Percentiles rank a stretch among this genome's conserved stretches.
These are phyloP conservation scores for Candidula unifasciata DNA, from an alignment of 2,888 invertebrate genomes.

Conservation along the genomic window DNA sequence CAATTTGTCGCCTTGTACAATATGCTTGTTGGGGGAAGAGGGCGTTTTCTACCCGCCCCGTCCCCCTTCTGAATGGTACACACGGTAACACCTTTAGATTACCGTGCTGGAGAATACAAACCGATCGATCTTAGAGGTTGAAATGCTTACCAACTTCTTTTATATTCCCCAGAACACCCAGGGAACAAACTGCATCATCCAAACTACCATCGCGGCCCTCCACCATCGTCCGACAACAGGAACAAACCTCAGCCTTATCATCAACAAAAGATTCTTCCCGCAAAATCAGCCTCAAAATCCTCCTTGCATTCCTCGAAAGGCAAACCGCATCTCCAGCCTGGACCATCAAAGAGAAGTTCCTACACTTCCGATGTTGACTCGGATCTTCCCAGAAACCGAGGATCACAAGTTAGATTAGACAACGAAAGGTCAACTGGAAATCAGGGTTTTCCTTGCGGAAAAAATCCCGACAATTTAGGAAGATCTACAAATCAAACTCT, in stretches of 20 bases:
- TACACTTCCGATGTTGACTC: conserved; percentile 32
- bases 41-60: no score
- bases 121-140: no score
- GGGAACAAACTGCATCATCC: conserved; percentile 12
- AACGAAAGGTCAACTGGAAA: not conserved
- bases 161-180: conserved; percentile 17
- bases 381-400: conserved; percentile 34
- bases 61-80: no score
- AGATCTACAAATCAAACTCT: not conserved
- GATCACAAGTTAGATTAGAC: conserved; percentile 17
- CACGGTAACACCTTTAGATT: no score
- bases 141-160: no score
- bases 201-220: not conserved
- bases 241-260: conserved; percentile 6
- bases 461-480: not conserved
- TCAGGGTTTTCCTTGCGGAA: not conserved
- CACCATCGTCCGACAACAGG: not conserved
- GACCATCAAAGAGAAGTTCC: not conserved
- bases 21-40: no score
- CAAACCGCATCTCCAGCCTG: not conserved
- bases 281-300: not conserved
- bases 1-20: no score
- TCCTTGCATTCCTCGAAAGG: not conserved
- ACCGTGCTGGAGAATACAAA: no score
- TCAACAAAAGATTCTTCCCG: conserved; percentile 4